Evolutionary conservation across 2,888 invertebrate genomes (phyloP), one percentile per base, ranked within the genome.

Genomic region (Hydrotaea diabolus): DNA sequence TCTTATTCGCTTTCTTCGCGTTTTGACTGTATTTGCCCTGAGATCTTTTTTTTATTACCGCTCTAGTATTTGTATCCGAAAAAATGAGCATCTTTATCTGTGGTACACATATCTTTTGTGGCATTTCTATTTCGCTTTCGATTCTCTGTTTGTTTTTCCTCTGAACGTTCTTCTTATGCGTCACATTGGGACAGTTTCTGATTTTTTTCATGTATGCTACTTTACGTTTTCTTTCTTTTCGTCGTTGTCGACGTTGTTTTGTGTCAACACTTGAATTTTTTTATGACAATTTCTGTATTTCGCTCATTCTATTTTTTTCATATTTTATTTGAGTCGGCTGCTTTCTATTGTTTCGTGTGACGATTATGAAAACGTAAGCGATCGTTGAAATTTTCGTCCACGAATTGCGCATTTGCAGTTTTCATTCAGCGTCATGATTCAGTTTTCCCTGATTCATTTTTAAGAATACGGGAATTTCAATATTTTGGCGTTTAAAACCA

Each of bases 221-320:
- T 46, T 66, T 46, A 46, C 59, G 53, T 19, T 43, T 4, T 39
- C 39, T 8, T 39, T 13, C 11, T 39, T 39, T 8, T 39, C 39
- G 9, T 8, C 39, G 39, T 39, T 39, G 39, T 39, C 39, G 39
- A 15, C 43, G 57, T 66, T 46, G 46, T 66, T 72, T 62, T 66
- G 49, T 73, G 57, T 80, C 72, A 80, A 66, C 76, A 74, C 66
- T 71, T 78, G 15, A 53, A 77, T 71, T 69, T 77, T 77, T 66
- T 71, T 26, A 78, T 72, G 82, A 82, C 78, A 82, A 49, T 69
- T 72, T 59, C 13, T 57, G n/a, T n/a, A n/a, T 66, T 39, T 36
- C 17, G 31, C 8, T 36, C 26, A 26, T 62, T 31, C 15, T 17
- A 46, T 39, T 36, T 39, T 55, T 66, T 26, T 26, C 19, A 43